Evolutionary conservation across 2,888 invertebrate genomes (phyloP).

Genomic region (Scelioninae gen. 1): DNA sequence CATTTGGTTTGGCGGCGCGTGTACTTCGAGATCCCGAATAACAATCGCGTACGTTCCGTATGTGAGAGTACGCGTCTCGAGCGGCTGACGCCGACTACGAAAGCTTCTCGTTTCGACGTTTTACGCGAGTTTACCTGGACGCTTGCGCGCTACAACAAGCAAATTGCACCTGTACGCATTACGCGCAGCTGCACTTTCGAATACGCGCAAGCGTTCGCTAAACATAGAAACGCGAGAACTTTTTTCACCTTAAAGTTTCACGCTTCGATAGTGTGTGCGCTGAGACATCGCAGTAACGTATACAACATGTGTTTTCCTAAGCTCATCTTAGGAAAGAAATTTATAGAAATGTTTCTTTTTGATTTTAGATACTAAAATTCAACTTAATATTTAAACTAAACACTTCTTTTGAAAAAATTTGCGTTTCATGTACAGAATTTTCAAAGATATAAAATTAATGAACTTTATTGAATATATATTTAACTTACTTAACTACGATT

Average conservation of each 20-base stretch:
- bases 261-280: constrained; percentile 58
- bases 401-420: too few species aligned
- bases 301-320: constrained; percentile 31
- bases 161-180: constrained; percentile 69
- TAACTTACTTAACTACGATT: too few species aligned
- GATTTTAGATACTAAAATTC: too few species aligned
- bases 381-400: too few species aligned
- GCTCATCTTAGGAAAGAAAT: neutral
- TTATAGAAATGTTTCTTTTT: neutral
- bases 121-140: constrained; percentile 70
- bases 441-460: too few species aligned
- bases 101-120: constrained; percentile 68
- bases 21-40: constrained; percentile 46
- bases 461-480: too few species aligned
- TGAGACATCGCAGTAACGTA: constrained; percentile 33
- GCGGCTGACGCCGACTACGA: constrained; percentile 71
- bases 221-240: constrained; percentile 56
- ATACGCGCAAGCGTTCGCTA: constrained; percentile 68
- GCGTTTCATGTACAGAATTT: too few species aligned
- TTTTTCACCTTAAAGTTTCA: constrained; percentile 62
- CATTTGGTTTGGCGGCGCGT: constrained; percentile 29
- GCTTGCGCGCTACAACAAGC: constrained; percentile 66
- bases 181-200: constrained; percentile 64
- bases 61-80: constrained; percentile 67
- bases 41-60: constrained; percentile 40